Evolutionary conservation across 2,113 vertebrate species (phyloP).

Genomic region (Eclectus roratus): DNA sequence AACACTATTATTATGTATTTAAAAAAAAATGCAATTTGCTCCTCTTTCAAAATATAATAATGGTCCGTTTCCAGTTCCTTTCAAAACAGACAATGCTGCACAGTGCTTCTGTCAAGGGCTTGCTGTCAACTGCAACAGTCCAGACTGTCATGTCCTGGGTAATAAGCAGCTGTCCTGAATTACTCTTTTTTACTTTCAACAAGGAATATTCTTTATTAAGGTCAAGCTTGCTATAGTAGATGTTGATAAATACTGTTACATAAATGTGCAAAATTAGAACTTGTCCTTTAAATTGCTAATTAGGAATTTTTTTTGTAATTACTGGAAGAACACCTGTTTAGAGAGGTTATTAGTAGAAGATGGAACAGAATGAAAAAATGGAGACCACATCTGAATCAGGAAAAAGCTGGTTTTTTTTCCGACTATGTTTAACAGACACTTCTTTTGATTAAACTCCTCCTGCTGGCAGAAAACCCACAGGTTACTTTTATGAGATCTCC

Average conservation of each 20-base stretch:
- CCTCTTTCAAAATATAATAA: background rate
- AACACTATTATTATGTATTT: background rate
- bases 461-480: background rate
- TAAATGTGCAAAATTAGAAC: background rate
- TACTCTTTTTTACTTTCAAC: background rate
- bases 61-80: background rate
- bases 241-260: background rate
- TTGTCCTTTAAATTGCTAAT: background rate
- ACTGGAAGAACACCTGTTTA: background rate
- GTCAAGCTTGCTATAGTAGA: background rate
- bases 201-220: background rate
- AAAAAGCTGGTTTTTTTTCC: background rate
- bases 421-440: background rate
- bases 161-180: background rate
- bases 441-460: background rate
- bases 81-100: background rate
- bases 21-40: background rate
- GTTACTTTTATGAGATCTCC: background rate
- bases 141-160: accelerated
- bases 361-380: background rate
- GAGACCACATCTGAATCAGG: background rate
- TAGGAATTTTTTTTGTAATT: background rate
- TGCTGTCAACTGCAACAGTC: background rate
- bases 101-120: background rate
- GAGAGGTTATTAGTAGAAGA: background rate